A percentile compares a stretch with the other conserved stretches of the same genome.
Conservation (phyloP, 2,797 vertebrate genomes). For the Paratrypauchen microcephalus region DNA sequence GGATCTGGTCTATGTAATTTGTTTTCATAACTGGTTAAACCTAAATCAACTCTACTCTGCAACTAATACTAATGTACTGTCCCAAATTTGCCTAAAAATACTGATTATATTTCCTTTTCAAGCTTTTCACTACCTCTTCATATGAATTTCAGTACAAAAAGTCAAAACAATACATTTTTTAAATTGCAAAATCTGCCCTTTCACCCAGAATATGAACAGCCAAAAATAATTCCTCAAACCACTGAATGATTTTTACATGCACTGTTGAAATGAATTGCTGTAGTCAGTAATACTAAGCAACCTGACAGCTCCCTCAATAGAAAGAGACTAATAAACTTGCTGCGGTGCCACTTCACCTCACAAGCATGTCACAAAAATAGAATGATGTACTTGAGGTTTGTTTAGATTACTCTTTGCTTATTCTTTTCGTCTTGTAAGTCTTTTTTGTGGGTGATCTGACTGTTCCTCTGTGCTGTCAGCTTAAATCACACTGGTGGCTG, state of each 20-base stretch:
- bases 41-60: background rate
- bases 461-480: slow-evolving; percentile 33
- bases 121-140: background rate
- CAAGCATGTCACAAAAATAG: slow-evolving; percentile 22
- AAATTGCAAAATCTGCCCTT: background rate
- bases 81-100: background rate
- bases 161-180: background rate
- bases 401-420: slow-evolving; percentile 20
- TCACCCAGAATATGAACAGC: background rate
- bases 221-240: background rate
- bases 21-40: background rate
- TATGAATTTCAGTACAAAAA: background rate
- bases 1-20: background rate
- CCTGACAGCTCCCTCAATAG: slow-evolving; percentile 19
- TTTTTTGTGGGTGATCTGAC: slow-evolving; percentile 18
- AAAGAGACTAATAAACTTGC: background rate
- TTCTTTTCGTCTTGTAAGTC: slow-evolving; percentile 18
- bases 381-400: slow-evolving; percentile 20
- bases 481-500: slow-evolving; percentile 30
- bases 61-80: background rate
- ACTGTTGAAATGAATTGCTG: slow-evolving; percentile 14
- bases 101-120: background rate
- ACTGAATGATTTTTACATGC: background rate
- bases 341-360: slow-evolving; percentile 10
- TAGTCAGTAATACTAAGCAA: slow-evolving; percentile 27